A percentile compares a stretch with the other conserved stretches of the same genome.
Conservation (phyloP, 2,113 vertebrate genomes). For the Planiliza haematocheilus region DNA sequence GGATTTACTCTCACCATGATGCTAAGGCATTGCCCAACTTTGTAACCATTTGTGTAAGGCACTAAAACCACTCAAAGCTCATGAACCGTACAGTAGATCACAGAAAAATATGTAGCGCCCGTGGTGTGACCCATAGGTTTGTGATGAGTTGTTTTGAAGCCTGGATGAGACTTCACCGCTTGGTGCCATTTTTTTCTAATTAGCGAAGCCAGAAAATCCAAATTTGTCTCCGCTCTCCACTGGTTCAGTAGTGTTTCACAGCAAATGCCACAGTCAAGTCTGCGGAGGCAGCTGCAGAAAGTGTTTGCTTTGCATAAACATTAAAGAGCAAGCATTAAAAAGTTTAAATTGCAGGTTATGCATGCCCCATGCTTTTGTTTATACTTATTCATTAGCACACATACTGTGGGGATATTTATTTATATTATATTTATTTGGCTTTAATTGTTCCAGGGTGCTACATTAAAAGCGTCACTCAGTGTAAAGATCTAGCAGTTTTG, state of each 20-base stretch:
- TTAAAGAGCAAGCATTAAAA: too few species aligned
- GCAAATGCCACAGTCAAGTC: slow-evolving; percentile 11
- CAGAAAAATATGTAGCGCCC: slow-evolving; percentile 4
- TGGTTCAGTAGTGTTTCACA: slow-evolving; percentile 18
- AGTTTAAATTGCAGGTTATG: background rate
- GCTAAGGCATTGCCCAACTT: slow-evolving; percentile 24
- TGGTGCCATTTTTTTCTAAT: slow-evolving; percentile 26
- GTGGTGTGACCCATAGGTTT: slow-evolving; percentile 25
- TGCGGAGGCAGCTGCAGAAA: slow-evolving; percentile 29
- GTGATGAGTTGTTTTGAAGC: slow-evolving; percentile 22
- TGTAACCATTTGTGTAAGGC: background rate
- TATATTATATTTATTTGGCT: slow-evolving; percentile 12
- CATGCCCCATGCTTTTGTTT: background rate
- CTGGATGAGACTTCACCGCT: background rate
- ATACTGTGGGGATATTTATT: background rate
- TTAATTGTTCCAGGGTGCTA: background rate
- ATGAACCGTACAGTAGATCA: slow-evolving; percentile 1
- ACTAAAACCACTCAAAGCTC: slow-evolving; percentile 12
- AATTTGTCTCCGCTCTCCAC: slow-evolving; percentile 28
- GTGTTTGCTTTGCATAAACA: slow-evolving; percentile 13
- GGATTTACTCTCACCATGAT: slow-evolving; percentile 33
- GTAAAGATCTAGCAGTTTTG: slow-evolving; percentile 19
- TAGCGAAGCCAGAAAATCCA: slow-evolving; percentile 29
- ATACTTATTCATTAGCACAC: background rate
- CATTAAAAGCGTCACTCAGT: background rate